phyloP scores from a whole-genome alignment of 1,140 invertebrate genomes.

The Limonius californicus region DNA sequence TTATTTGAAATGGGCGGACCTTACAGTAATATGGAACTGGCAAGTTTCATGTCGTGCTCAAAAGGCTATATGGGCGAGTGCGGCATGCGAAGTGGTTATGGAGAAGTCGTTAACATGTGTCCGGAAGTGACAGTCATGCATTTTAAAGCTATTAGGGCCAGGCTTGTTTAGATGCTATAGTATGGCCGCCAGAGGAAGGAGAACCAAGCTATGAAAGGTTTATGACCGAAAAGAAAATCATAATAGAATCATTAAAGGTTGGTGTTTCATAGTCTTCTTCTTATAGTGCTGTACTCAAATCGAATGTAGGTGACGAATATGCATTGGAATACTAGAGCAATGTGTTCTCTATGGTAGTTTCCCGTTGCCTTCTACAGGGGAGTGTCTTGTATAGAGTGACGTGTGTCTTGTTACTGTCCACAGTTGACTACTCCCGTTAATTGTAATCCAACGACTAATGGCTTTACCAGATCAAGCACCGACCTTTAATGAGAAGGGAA shows the following conservation, averaged over 20 bases:
- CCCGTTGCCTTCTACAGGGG: too few relatives aligned
- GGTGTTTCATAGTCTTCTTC: too few relatives aligned
- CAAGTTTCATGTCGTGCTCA: conserved; percentile 50
- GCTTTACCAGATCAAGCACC: too few relatives aligned
- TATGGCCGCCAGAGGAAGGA: conserved; percentile 76
- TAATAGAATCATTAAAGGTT: conserved; percentile 78
- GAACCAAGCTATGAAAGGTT: conserved; percentile 80
- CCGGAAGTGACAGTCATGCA: background rate
- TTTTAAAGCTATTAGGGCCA: conserved; percentile 94
- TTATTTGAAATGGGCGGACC: conserved; percentile 70
- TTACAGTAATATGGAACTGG: conserved; percentile 81
- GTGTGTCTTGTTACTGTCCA: too few relatives aligned
- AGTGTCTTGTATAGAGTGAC: too few relatives aligned
- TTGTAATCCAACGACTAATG: too few relatives aligned
- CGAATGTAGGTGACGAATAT: too few relatives aligned
- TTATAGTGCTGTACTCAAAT: too few relatives aligned
- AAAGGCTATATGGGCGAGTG: conserved; percentile 94
- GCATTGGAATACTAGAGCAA: too few relatives aligned
- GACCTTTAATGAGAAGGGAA: too few relatives aligned
- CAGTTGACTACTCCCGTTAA: too few relatives aligned
- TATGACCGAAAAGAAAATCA: conserved; percentile 71
- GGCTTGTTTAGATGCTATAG: conserved; percentile 65
- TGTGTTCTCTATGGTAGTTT: too few relatives aligned
- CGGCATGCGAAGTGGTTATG: conserved; percentile 91
- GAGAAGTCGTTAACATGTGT: conserved; percentile 55